Conservation (phyloP, 2,797 vertebrate species). For the Okamejei kenojei region DNA sequence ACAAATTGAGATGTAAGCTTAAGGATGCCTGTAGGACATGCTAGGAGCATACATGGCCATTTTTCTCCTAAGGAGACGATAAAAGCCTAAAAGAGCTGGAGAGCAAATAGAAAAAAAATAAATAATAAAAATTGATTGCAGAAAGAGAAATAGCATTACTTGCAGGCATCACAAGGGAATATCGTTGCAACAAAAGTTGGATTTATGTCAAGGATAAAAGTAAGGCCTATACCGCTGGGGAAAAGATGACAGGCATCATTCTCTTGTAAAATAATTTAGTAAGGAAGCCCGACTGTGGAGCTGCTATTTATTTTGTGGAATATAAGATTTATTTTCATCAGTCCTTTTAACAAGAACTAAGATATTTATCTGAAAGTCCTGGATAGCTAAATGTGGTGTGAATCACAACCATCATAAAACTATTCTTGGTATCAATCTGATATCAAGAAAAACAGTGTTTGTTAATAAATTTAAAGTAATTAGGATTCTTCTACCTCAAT, state of each 20-base stretch:
- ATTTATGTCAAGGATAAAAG: neutral
- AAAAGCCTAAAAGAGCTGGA: neutral
- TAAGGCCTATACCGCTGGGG: neutral
- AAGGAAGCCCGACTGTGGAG: neutral
- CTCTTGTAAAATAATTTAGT: slow-evolving; percentile 9
- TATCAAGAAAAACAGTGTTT: neutral
- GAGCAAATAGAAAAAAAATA: neutral
- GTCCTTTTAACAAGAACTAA: slow-evolving; percentile 6
- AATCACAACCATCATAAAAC: slow-evolving; percentile 14
- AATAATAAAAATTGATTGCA: neutral
- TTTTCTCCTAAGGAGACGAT: neutral
- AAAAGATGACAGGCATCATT: neutral
- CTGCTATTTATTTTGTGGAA: slow-evolving; percentile 15
- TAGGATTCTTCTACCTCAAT: neutral
- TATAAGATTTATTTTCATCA: neutral
- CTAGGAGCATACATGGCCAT: neutral
- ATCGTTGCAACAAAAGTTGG: neutral
- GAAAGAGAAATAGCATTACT: neutral
- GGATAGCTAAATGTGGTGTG: neutral
- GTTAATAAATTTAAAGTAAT: neutral
- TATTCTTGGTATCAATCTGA: neutral
- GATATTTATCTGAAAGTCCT: neutral
- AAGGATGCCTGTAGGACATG: neutral
- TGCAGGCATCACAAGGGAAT: neutral
- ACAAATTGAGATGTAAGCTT: neutral